phyloP scores from a whole-genome alignment of 2,888 invertebrate species.

The Taphrorychus bicolor region DNA sequence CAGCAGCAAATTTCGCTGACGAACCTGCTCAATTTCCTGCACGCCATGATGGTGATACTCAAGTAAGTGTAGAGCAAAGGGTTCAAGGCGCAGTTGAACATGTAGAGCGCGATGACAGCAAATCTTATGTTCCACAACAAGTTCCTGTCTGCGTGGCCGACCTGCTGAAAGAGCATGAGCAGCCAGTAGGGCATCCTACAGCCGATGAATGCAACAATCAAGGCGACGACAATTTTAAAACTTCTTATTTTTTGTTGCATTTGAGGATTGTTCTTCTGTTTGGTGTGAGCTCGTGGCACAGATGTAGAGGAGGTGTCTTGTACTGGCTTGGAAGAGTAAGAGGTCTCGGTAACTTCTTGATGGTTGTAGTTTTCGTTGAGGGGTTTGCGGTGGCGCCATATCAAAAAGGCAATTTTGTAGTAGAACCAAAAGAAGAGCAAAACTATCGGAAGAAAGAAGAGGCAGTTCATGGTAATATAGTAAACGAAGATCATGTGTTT shows the following conservation, averaged over 20 bases:
- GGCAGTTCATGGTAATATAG: constrained; percentile 49
- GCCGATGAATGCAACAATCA: constrained; percentile 64
- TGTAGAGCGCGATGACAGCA: constrained; percentile 61
- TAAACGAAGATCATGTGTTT: constrained; percentile 49
- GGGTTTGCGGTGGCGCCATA: constrained; percentile 62
- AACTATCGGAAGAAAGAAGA: constrained; percentile 62
- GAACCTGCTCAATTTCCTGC: constrained; percentile 51
- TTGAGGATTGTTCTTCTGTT: constrained; percentile 46
- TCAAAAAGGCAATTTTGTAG: constrained; percentile 60
- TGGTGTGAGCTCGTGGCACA: no score
- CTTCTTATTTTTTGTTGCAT: constrained; percentile 63
- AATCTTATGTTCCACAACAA: constrained; percentile 61
- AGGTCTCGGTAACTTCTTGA: constrained; percentile 46
- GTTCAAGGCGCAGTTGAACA: constrained; percentile 65
- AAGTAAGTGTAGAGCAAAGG: constrained; percentile 68
- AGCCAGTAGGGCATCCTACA: constrained; percentile 64
- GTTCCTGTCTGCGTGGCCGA: constrained; percentile 47
- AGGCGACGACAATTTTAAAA: constrained; percentile 64
- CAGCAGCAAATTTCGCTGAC: constrained; percentile 55
- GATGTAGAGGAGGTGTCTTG: not conserved
- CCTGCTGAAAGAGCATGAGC: constrained; percentile 61
- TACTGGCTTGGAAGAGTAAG: constrained; percentile 17
- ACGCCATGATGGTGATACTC: constrained; percentile 60
- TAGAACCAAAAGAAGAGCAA: constrained; percentile 63
- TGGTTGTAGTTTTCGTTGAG: constrained; percentile 41